Base-by-base conservation (phyloP, 2,888 invertebrate genomes). In the Lacanobia oleracea region DNA sequence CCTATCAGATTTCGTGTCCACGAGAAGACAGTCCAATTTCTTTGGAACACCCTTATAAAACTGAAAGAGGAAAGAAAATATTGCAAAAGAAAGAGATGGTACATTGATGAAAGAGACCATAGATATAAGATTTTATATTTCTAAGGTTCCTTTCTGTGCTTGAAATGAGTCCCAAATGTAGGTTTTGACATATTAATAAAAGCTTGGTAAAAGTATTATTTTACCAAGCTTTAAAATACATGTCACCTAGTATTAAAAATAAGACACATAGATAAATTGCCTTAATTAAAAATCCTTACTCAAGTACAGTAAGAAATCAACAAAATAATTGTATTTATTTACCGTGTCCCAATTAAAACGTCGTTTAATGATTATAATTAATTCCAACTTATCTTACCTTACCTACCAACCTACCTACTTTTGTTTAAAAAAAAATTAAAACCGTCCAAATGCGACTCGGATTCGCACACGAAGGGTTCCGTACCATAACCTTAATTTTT, bases 1-100 rank as follows among this genome's bases (percentile, higher is more conserved):
- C 48, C 48, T 63, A 76, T 70, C 62, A 59, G 62, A 71, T 76
- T 65, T 70, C 70, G 8, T 14, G 53, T 54, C 23, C 9, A 43
- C 59, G 3, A 56, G 16, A 7, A 48, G 65, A 54, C 65, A 59
- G 51, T 18, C 61, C 61, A 57, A 75, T 76, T 75, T 69, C 64
- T 69, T 69, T 51, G 18, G 4, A 61, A 33, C 18, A 51, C 9
- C 37, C 37, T 10, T 27, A 33, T 33, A 33, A 33, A 5, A 45
- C 40, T n/a, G 10, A 60, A 50, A 56, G 70, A 6, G 33, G 5
- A 6, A 76, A n/a, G 37, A 45, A 16, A 51, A 48, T 5, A 50
- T 18, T 43, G 12, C 12, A 18, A 23, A 1, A 48, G 7, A 65
- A 53, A 43, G 48, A 53, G 45, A 72, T 21, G 6, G 48, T 21